Evolutionary conservation across 2,888 invertebrate genomes (phyloP).

Genomic region (Liopterus haemorrhoidalis): DNA sequence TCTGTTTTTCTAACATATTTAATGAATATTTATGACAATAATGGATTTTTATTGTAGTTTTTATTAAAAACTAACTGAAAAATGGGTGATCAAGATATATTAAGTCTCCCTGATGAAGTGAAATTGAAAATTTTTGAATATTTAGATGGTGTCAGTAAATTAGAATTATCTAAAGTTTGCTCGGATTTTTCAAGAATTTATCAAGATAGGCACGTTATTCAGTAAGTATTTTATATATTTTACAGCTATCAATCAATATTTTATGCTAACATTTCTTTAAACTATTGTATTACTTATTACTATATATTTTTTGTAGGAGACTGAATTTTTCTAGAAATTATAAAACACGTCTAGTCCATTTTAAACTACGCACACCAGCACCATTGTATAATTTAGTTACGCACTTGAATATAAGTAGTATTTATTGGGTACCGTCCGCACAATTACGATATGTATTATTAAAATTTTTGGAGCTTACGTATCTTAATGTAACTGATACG

Average conservation of each 20-base stretch:
- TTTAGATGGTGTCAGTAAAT: constrained; percentile 12
- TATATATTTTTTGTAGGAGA: constrained; percentile 2
- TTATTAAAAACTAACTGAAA: no score
- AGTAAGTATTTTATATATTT: constrained; percentile 5
- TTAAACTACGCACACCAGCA: constrained; percentile 6
- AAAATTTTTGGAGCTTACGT: constrained; percentile 10
- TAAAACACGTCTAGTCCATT: constrained; percentile 7
- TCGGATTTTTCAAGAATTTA: constrained; percentile 11
- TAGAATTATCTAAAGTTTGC: constrained; percentile 14
- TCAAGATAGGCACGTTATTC: constrained; percentile 6
- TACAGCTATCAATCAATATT: background rate
- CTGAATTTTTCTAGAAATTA: constrained; percentile 11
- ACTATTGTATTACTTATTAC: background rate
- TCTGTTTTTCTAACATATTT: no score
- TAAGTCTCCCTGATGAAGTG: constrained; percentile 15
- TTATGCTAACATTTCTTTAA: background rate
- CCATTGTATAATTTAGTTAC: constrained; percentile 5
- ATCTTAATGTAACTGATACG: constrained; percentile 10
- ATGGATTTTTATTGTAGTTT: no score
- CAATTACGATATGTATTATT: constrained; percentile 5
- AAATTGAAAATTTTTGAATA: constrained; percentile 16
- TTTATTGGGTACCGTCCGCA: constrained; percentile 13
- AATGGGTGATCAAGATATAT: no score
- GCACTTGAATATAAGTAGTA: constrained; percentile 12
- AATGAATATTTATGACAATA: no score